Conservation (phyloP, 2,888 invertebrate genomes). For the Pocota personata region DNA sequence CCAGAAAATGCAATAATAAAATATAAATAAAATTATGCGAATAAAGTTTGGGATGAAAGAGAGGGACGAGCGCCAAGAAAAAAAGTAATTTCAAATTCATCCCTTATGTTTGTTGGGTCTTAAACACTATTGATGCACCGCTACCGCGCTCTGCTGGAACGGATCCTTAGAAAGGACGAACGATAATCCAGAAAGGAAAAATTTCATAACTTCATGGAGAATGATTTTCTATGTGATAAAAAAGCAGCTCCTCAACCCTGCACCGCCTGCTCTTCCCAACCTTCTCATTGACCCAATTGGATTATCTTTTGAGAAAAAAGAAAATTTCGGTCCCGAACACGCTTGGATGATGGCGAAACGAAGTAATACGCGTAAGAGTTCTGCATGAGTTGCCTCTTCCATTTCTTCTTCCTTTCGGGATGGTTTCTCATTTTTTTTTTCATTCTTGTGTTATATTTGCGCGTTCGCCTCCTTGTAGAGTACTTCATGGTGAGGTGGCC, state of each 20-base stretch:
- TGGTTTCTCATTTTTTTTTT: not conserved
- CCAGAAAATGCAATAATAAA: slow-evolving; percentile 48
- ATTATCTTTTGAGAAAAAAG: slow-evolving; percentile 62
- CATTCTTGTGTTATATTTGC: not conserved
- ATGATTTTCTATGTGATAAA: slow-evolving; percentile 63
- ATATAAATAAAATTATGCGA: slow-evolving; percentile 71
- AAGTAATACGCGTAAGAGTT: slow-evolving; percentile 72
- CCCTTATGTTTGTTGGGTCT: slow-evolving; percentile 63
- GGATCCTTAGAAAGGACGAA: slow-evolving; percentile 19
- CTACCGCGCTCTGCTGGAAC: not conserved
- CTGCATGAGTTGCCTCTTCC: slow-evolving; percentile 65
- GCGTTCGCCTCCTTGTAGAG: not conserved
- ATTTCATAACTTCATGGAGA: slow-evolving; percentile 65
- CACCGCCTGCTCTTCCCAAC: not conserved
- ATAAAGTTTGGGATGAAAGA: not conserved
- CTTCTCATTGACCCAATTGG: slow-evolving; percentile 60
- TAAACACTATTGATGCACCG: slow-evolving; percentile 47
- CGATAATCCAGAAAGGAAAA: slow-evolving; percentile 55
- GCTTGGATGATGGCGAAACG: slow-evolving; percentile 61
- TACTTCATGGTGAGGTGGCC: slow-evolving; percentile 37
- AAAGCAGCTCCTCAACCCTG: not conserved
- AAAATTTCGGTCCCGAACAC: slow-evolving; percentile 49
- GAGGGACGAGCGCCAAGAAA: not conserved
- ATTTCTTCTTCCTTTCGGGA: not conserved
- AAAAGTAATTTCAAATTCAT: slow-evolving; percentile 66